Conservation (phyloP, 2,113 vertebrate genomes). For the Zosterops pallidus region DNA sequence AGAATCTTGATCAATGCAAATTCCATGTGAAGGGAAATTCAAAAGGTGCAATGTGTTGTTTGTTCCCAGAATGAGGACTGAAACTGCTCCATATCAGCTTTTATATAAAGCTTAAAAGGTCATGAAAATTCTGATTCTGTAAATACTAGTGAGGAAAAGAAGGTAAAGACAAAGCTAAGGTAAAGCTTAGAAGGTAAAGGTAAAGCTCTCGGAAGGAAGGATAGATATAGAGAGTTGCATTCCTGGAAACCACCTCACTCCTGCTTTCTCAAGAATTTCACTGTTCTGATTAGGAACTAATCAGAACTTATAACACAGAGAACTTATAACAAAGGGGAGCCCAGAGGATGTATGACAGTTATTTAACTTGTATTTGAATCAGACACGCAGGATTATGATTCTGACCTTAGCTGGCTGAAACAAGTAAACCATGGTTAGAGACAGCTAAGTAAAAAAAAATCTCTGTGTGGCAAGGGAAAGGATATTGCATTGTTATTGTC, state of each 20-base stretch:
- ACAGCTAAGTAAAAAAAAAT: not conserved
- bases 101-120: not conserved
- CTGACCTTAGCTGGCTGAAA: not conserved
- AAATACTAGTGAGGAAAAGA: not conserved
- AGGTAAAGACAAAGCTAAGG: not conserved
- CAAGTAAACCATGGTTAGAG: not conserved
- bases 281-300: slow-evolving; percentile 49
- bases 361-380: slow-evolving; percentile 33
- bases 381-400: not conserved
- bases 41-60: not conserved
- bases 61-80: not conserved
- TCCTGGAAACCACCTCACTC: slow-evolving; percentile 19
- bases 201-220: not conserved
- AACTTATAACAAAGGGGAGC: slow-evolving; percentile 20
- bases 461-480: not conserved
- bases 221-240: slow-evolving; percentile 34
- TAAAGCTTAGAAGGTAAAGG: no score
- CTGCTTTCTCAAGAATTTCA: slow-evolving; percentile 53
- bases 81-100: not conserved
- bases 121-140: not conserved
- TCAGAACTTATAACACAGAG: not conserved
- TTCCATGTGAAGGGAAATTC: not conserved
- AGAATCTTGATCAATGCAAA: not conserved
- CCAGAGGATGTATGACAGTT: not conserved
- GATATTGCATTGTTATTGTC: not conserved